These are phyloP conservation scores for Lysandra bellargus DNA, from an alignment of 2,888 invertebrate genomes.

Conservation along the genomic window DNA sequence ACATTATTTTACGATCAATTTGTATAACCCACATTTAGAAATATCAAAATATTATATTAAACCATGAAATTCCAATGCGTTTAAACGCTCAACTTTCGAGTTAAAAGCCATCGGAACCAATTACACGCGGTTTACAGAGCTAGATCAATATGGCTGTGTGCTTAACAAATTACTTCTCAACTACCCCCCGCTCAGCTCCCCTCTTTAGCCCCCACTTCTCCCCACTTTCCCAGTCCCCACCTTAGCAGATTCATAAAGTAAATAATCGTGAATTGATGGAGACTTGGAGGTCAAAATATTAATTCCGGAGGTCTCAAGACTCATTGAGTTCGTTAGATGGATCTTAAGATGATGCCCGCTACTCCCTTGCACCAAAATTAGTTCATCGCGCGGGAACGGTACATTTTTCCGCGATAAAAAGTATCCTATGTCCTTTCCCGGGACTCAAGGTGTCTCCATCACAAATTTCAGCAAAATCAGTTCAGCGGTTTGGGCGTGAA, in stretches of 20 bases:
- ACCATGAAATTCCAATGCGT: neutral
- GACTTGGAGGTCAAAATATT: neutral
- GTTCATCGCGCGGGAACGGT: too few species aligned
- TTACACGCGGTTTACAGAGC: slow-evolving; percentile 1
- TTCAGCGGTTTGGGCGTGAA: too few species aligned
- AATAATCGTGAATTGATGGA: neutral
- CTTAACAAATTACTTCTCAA: slow-evolving; percentile 21
- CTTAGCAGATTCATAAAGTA: slow-evolving; percentile 6
- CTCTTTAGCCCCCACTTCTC: neutral
- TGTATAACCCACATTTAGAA: neutral
- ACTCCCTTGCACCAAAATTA: too few species aligned
- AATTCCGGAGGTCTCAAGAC: neutral
- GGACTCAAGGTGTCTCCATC: too few species aligned
- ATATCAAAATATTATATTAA: neutral
- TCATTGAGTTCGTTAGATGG: neutral
- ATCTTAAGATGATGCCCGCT: neutral
- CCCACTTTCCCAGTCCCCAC: neutral
- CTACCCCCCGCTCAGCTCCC: neutral
- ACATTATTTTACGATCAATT: too few species aligned
- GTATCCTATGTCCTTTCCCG: too few species aligned
- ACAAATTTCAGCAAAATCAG: too few species aligned
- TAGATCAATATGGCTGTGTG: slow-evolving; percentile 7
- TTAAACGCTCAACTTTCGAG: neutral
- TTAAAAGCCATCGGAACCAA: slow-evolving; percentile 11
- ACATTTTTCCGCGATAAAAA: too few species aligned